Percentiles rank a stretch among this genome's conserved stretches.
phyloP scores from a whole-genome alignment of 1,140 invertebrate species.

The Heliconius hermathena region DNA sequence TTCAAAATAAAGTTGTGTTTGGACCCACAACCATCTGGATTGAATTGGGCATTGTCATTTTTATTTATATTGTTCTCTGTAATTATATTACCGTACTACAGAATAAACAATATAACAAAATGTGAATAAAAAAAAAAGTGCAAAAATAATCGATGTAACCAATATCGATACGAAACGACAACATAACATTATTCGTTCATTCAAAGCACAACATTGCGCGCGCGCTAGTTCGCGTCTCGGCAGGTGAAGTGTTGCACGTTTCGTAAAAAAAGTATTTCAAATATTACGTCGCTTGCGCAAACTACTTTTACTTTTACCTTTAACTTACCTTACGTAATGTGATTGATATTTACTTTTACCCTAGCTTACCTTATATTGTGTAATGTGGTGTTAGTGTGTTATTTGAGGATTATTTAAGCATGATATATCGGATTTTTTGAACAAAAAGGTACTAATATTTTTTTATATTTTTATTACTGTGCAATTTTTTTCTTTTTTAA shows the following conservation, averaged over 20 bases:
- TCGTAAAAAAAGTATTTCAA: slow-evolving; percentile 48
- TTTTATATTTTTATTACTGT: not conserved
- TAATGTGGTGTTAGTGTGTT: not conserved
- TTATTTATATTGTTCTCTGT: too few relatives aligned
- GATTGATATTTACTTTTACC: slow-evolving; percentile 1
- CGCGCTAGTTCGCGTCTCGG: slow-evolving; percentile 52
- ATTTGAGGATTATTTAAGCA: not conserved
- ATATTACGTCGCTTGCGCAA: slow-evolving; percentile 50
- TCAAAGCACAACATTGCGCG: slow-evolving; percentile 43
- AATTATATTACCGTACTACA: too few relatives aligned
- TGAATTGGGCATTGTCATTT: too few relatives aligned
- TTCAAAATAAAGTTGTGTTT: too few relatives aligned
- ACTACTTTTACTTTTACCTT: slow-evolving; percentile 64
- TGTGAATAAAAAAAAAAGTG: too few relatives aligned
- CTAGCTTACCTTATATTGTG: not conserved
- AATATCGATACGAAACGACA: slow-evolving; percentile 10
- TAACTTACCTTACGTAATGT: slow-evolving; percentile 15
- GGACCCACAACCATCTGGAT: too few relatives aligned
- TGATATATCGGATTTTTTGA: not conserved
- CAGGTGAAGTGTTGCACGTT: slow-evolving; percentile 65
- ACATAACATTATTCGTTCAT: slow-evolving; percentile 9
- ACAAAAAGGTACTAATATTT: not conserved
- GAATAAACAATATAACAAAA: too few relatives aligned
- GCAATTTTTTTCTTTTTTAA: not conserved
- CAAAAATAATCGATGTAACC: not conserved